Evolutionary conservation across 35 echinoderm and acorn worm genomes (phyloP).

Genomic region (Ptychodera flava): DNA sequence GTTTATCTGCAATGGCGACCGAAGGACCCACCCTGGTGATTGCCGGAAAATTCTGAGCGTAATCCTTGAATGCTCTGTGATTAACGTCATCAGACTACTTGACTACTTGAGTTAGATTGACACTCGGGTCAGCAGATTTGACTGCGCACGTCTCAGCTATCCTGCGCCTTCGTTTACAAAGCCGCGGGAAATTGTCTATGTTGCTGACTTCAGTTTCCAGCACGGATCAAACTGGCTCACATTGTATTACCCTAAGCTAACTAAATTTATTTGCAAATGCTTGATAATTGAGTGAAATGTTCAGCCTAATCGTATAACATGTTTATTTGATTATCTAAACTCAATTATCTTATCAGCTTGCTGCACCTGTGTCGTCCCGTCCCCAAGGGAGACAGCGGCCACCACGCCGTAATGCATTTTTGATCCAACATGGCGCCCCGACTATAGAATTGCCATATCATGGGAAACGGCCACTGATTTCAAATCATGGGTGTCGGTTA

Average conservation of each 20-base stretch:
- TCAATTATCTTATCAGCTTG: background rate
- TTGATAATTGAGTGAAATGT: background rate
- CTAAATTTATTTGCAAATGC: background rate
- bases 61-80: background rate
- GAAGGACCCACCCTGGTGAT: too few species aligned
- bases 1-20: too few species aligned
- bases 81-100: background rate
- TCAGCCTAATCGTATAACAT: slow-evolving; percentile 1
- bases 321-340: background rate
- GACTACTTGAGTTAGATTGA: background rate
- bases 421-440: background rate
- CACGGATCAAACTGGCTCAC: background rate
- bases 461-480: too few species aligned
- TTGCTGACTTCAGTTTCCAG: too few species aligned
- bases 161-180: too few species aligned
- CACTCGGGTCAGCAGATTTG: background rate
- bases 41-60: too few species aligned
- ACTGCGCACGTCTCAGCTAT: background rate
- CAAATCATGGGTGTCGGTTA: too few species aligned
- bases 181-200: too few species aligned
- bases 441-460: too few species aligned
- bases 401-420: background rate
- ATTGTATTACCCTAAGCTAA: background rate
- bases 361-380: background rate
- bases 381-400: too few species aligned